Percentiles rank a stretch among this genome's conserved stretches.
Conservation (phyloP, 1,140 invertebrate genomes). For the Aphidius ervi region DNA sequence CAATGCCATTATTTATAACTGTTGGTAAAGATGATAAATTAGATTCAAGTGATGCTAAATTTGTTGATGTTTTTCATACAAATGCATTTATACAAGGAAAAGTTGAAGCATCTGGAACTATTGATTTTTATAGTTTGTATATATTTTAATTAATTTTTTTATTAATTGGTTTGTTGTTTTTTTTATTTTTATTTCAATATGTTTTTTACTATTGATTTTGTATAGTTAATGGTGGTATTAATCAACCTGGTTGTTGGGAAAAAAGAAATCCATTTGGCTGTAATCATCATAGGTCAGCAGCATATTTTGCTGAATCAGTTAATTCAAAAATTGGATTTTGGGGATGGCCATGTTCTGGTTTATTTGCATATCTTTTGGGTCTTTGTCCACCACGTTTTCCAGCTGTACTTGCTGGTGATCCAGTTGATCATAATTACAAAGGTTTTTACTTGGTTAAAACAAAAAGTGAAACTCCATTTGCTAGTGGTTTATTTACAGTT, state of each 20-base stretch:
- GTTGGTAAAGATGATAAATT: constrained; percentile 57
- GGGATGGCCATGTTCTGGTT: constrained; percentile 64
- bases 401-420: constrained; percentile 43
- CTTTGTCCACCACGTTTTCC: constrained; percentile 52
- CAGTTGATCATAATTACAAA: constrained; percentile 28
- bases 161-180: too few species aligned
- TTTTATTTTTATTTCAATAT: too few species aligned
- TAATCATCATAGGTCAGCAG: constrained; percentile 63
- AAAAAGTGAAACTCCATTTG: constrained; percentile 38
- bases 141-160: too few species aligned
- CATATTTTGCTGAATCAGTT: constrained; percentile 74
- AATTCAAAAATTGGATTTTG: constrained; percentile 65
- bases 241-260: constrained; percentile 64
- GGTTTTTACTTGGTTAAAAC: constrained; percentile 46
- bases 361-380: constrained; percentile 60
- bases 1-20: constrained; percentile 62
- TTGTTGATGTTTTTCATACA: constrained; percentile 74
- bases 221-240: constrained; percentile 61
- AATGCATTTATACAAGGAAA: constrained; percentile 66
- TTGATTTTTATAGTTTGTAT: constrained; percentile 61
- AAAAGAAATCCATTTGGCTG: constrained; percentile 52
- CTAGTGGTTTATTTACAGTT: constrained; percentile 36
- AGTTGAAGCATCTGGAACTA: constrained; percentile 60
- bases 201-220: too few species aligned
- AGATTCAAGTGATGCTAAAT: constrained; percentile 64